Evolutionary conservation across 2,113 vertebrate genomes (phyloP).

Genomic region (Pampusana beccarii): DNA sequence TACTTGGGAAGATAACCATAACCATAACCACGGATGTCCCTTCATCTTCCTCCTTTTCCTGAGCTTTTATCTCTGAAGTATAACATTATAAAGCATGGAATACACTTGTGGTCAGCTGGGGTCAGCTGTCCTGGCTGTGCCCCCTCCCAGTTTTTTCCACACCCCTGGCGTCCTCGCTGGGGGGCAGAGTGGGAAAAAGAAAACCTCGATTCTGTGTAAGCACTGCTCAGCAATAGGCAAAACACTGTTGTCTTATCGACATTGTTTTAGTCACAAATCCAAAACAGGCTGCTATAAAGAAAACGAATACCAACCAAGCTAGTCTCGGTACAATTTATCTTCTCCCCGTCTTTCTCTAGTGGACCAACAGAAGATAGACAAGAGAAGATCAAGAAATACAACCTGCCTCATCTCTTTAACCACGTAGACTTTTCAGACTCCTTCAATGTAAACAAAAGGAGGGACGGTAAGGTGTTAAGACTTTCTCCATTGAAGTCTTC

Average conservation of each 20-base stretch:
- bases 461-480: neutral
- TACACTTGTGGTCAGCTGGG: neutral
- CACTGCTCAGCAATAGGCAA: neutral
- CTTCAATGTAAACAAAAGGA: neutral
- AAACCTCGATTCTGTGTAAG: neutral
- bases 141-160: rapidly evolving
- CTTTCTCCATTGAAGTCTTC: neutral
- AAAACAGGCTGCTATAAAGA: neutral
- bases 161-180: rapidly evolving
- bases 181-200: neutral
- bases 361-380: neutral
- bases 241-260: rapidly evolving
- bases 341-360: neutral
- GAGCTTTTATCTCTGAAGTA: neutral
- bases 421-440: neutral
- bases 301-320: neutral
- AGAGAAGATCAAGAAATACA: neutral
- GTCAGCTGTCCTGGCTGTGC: neutral
- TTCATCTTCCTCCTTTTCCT: neutral
- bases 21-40: neutral
- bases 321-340: neutral
- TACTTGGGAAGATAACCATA: neutral
- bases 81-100: neutral
- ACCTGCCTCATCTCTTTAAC: neutral
- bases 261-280: neutral